Evolutionary conservation across 2,797 vertebrate genomes (phyloP).

Genomic region (Pipistrellus kuhlii): DNA sequence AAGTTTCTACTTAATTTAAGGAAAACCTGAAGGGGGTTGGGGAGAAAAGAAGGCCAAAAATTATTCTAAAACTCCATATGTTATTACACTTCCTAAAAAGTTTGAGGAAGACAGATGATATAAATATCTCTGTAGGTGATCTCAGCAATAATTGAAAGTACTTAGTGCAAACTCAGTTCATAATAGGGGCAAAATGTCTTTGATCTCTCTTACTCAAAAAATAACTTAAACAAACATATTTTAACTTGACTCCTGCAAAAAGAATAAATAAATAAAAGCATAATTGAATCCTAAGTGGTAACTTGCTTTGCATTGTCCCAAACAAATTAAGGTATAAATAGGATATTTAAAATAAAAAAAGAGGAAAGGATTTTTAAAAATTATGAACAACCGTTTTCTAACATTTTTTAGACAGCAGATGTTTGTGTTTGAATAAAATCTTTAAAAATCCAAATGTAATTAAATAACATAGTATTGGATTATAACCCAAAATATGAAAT

Average conservation of each 20-base stretch:
- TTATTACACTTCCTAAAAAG: neutral
- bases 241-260: slow-evolving; percentile 12
- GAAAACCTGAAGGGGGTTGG: neutral
- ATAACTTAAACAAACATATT: neutral
- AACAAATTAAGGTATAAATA: slow-evolving; percentile 6
- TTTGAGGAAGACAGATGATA: neutral
- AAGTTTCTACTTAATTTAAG: slow-evolving; percentile 1
- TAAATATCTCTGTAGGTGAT: neutral
- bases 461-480: neutral
- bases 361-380: neutral
- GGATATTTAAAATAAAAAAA: neutral
- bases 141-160: slow-evolving; percentile 2
- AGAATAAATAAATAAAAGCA: slow-evolving; percentile 2
- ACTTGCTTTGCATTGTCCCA: neutral
- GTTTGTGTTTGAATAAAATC: slow-evolving; percentile 35
- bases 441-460: slow-evolving; percentile 26
- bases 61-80: neutral
- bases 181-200: neutral
- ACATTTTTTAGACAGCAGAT: neutral
- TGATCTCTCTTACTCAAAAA: neutral
- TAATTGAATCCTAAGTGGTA: neutral
- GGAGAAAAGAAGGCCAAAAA: neutral
- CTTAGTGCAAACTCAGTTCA: neutral
- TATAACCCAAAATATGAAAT: slow-evolving; percentile 16
- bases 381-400: neutral